Evolutionary conservation across 2,797 vertebrate species (phyloP).

Genomic region (Sylvilagus floridanus): DNA sequence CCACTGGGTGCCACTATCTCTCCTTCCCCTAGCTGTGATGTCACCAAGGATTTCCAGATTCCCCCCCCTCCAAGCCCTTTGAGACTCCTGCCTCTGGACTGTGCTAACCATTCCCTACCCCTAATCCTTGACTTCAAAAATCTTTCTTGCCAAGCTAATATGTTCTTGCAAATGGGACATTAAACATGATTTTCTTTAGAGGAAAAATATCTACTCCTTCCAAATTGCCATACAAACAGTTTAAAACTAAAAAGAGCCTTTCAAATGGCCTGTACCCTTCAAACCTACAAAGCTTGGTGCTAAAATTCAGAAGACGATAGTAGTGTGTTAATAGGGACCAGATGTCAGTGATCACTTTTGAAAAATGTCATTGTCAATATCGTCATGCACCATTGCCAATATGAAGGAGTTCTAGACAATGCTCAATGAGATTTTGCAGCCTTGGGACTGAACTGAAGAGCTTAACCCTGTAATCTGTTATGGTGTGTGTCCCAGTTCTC

Average conservation of each 20-base stretch:
- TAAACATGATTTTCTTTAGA: conserved; percentile 10
- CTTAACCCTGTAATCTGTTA: conserved; percentile 71
- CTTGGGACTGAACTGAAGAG: conserved; percentile 53
- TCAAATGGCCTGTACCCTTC: background rate
- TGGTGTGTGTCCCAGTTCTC: background rate
- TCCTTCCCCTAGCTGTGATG: too few species aligned
- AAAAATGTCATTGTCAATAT: background rate
- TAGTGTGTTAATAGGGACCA: accelerated
- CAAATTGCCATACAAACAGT: background rate
- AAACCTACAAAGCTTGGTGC: background rate
- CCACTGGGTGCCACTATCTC: background rate
- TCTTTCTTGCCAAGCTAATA: background rate
- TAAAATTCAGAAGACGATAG: background rate
- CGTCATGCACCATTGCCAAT: background rate
- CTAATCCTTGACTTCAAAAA: background rate
- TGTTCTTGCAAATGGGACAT: background rate
- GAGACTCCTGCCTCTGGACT: background rate
- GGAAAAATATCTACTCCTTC: background rate
- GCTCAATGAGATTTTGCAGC: conserved; percentile 55
- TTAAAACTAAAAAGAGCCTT: background rate
- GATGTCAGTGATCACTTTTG: background rate
- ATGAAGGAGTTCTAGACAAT: background rate
- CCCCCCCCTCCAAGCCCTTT: too few species aligned
- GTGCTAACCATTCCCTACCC: background rate
- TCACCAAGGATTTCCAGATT: background rate